Percentiles rank a stretch among this genome's conserved stretches.
Evolutionary conservation across 2,797 vertebrate species (phyloP).

Genomic region (Kryptopterus vitreolus): DNA sequence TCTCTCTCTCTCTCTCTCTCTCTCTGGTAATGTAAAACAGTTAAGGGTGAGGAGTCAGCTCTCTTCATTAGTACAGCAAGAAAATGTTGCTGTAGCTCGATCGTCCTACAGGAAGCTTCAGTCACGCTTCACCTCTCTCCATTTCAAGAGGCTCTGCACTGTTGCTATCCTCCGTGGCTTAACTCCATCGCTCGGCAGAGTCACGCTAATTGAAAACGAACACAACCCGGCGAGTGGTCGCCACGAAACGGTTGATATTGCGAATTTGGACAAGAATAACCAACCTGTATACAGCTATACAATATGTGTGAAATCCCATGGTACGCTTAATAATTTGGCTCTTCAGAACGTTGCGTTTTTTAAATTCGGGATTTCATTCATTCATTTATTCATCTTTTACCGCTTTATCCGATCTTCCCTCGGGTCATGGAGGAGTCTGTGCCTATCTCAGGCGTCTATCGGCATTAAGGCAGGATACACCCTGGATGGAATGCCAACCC

Average conservation of each 20-base stretch:
- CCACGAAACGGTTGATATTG: conserved; percentile 35
- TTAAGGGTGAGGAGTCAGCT: conserved; percentile 46
- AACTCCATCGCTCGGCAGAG: conserved; percentile 33
- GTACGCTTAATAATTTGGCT: not conserved
- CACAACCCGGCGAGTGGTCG: conserved; percentile 39
- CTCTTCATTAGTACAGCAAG: conserved; percentile 55
- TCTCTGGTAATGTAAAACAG: conserved; percentile 51
- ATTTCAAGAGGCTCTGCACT: conserved; percentile 39
- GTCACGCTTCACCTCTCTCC: conserved; percentile 51
- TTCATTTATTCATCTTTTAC: too few species aligned
- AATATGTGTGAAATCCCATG: not conserved
- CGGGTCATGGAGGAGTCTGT: too few species aligned
- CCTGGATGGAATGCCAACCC: too few species aligned
- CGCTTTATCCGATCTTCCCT: too few species aligned
- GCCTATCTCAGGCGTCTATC: too few species aligned
- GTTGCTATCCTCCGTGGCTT: conserved; percentile 40
- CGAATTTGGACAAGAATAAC: conserved; percentile 34
- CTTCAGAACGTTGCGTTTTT: not conserved
- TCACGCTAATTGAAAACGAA: conserved; percentile 52
- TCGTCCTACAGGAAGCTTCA: conserved; percentile 52
- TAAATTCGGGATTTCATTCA: too few species aligned
- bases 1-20: conserved; percentile 39
- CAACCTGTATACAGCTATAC: conserved; percentile 8
- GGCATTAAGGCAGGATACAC: too few species aligned
- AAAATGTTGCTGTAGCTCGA: conserved; percentile 55